Percentiles rank a stretch among this genome's conserved stretches.
These are phyloP conservation scores for Kryptolebias ocellatus DNA, from an alignment of 2,797 vertebrate species.

Conservation along the genomic window DNA sequence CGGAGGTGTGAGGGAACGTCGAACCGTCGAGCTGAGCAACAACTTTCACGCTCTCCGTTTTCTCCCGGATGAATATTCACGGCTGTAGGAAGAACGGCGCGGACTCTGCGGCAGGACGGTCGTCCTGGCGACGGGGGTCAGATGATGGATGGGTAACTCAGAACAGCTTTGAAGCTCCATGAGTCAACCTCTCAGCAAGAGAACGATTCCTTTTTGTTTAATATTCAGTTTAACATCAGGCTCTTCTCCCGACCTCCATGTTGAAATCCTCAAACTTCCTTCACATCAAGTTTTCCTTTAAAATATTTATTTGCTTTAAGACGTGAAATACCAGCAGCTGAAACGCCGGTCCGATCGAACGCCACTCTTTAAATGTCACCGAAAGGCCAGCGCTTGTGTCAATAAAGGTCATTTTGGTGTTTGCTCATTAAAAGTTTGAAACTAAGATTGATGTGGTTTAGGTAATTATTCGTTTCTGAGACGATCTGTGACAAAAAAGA, in stretches of 20 bases:
- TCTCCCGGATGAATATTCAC: constrained; percentile 13
- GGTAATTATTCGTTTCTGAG: not conserved
- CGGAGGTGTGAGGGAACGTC: constrained; percentile 8
- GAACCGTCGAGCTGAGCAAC: constrained; percentile 44
- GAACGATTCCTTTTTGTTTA: not conserved
- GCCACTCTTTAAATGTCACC: not conserved
- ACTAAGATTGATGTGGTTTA: not conserved
- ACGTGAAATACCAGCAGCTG: not conserved
- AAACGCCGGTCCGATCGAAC: not conserved
- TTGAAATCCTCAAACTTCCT: constrained; percentile 42
- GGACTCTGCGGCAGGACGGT: constrained; percentile 14
- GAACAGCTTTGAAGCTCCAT: not conserved
- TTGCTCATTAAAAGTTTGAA: not conserved
- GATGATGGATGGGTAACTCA: constrained; percentile 30
- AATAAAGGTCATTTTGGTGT: not conserved
- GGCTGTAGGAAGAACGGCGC: constrained; percentile 42
- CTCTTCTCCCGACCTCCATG: constrained; percentile 3
- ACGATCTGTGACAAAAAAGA: not conserved
- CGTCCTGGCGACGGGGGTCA: constrained; percentile 6
- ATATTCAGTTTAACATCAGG: too few relatives aligned
- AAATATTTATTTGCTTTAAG: not conserved
- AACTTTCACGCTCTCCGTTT: constrained; percentile 36
- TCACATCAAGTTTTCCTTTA: constrained; percentile 15
- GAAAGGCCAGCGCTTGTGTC: not conserved
- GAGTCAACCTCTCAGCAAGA: constrained; percentile 4